Percentiles rank a stretch among this genome's conserved stretches.
Conservation (phyloP, 2,797 vertebrate species). For the Phoxinus dragarum region DNA sequence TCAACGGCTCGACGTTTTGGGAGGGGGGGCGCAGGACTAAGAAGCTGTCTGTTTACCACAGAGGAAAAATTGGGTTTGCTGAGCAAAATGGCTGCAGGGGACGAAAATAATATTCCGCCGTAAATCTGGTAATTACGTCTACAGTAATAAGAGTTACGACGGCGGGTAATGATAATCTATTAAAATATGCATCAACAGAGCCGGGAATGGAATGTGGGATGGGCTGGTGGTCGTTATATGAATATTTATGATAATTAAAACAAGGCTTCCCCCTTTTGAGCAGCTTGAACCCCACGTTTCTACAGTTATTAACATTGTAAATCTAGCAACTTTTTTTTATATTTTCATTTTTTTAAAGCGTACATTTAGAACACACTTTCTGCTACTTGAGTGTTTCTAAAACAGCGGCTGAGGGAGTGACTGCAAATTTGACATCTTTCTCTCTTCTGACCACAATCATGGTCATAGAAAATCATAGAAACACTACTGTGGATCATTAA, state of each 20-base stretch:
- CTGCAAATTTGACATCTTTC: neutral
- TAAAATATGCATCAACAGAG: conserved; percentile 82
- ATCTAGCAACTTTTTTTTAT: neutral
- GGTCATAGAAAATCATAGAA: neutral
- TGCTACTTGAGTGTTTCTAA: neutral
- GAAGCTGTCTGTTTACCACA: conserved; percentile 1
- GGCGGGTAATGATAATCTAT: conserved; percentile 78
- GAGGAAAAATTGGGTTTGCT: conserved; percentile 68
- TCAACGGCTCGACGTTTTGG: conserved; percentile 73
- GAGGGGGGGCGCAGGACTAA: neutral
- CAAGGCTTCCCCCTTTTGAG: conserved; percentile 69
- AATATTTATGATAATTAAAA: conserved; percentile 84
- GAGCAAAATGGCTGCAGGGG: conserved; percentile 73
- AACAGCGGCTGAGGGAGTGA: neutral
- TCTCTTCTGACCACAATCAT: neutral
- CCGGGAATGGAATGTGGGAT: conserved; percentile 72
- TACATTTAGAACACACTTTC: neutral
- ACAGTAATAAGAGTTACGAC: conserved; percentile 79
- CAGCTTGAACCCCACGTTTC: conserved; percentile 29
- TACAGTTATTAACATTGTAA: neutral
- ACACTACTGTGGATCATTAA: neutral
- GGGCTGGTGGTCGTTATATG: conserved; percentile 75
- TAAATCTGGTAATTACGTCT: conserved; percentile 81
- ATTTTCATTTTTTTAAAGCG: neutral
- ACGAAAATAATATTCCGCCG: conserved; percentile 75